Base-by-base conservation (phyloP, 30 jellyfish, hydroid and myxozoan species). In the Aurelia coerulea region DNA sequence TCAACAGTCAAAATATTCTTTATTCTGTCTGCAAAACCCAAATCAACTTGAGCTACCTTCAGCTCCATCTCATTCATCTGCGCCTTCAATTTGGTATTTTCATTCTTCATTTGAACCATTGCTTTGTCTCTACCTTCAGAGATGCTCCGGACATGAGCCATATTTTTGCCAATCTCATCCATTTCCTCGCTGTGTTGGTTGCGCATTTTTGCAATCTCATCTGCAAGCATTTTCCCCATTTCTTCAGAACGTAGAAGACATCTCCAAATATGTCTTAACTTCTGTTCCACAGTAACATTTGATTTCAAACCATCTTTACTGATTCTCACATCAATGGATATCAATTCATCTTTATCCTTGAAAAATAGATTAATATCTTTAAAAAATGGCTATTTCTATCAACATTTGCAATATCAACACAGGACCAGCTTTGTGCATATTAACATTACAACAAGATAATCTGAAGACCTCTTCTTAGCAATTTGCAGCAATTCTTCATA, bases 91-190 rank as follows among this genome's bases (percentile, higher is more conserved):
- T 33, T 62, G 0, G 13, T 39, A 42, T 62, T 79, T 62, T 64
- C 80, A 32, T 62, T 60, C 51, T 79, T 65, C 23, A 62, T 29
- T 15, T 35, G 68, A 6, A 34, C 41, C 79, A 79, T 34, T 34
- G 63, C 9, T 13, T 14, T 73, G 53, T 79, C 89, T 65, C 79
- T 34, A 13, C 51, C 72, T 17, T 42, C 80, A 10, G 80, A 39
- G 4, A 64, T 62, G 80, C 46, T 79, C 34, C 89, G 35, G 1
- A 62, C 71, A 11, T 19, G 41, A 32, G 71, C 66, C 89, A 64
- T 79, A 23, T 50, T 79, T 32, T 35, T 33, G 42, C 80, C 54
- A n/a, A 79, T 64, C 59, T 62, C 59, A 17, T 62, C 89, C 70
- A 79, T 35, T 41, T 79, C 79, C 39, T 32, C 19, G 9, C 39